A percentile compares a stretch with the other conserved stretches of the same genome.
phyloP scores from a whole-genome alignment of 2,797 vertebrate genomes.

The Pangasius sanitwongsei region DNA sequence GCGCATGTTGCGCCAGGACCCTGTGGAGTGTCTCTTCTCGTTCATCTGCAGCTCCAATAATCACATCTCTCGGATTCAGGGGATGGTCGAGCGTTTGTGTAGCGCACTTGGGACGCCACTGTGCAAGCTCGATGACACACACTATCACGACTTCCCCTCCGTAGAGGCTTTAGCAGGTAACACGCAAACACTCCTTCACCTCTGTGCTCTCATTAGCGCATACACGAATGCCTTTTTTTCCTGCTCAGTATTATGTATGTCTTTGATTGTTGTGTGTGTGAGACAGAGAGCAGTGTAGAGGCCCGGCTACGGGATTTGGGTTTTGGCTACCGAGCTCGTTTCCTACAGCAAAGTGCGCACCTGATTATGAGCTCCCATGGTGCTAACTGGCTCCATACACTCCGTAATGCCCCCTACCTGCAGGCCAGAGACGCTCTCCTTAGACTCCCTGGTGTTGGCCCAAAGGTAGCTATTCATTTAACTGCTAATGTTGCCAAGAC shows the following conservation, averaged over 20 bases:
- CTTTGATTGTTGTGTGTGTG: constrained; percentile 5
- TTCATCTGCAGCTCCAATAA: constrained; percentile 98
- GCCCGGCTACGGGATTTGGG: constrained; percentile 81
- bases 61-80: constrained; percentile 89
- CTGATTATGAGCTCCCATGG: constrained; percentile 77
- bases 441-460: constrained; percentile 87
- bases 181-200: not conserved
- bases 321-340: constrained; percentile 93
- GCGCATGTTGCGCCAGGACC: constrained; percentile 90
- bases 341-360: constrained; percentile 82
- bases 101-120: constrained; percentile 78
- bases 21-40: constrained; percentile 90
- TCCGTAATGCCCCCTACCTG: constrained; percentile 76
- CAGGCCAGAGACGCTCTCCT: constrained; percentile 83
- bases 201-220: not conserved
- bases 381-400: constrained; percentile 77
- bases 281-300: constrained; percentile 80
- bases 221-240: not conserved
- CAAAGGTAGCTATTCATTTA: constrained; percentile 76
- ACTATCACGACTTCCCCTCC: constrained; percentile 85
- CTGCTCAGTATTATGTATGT: not conserved
- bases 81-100: constrained; percentile 91
- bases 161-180: constrained; percentile 82
- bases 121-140: constrained; percentile 76
- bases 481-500: not conserved